A percentile compares a stretch with the other conserved stretches of the same genome.
Evolutionary conservation across 1,140 invertebrate species (phyloP).

Genomic region (Neodiprion virginianus): DNA sequence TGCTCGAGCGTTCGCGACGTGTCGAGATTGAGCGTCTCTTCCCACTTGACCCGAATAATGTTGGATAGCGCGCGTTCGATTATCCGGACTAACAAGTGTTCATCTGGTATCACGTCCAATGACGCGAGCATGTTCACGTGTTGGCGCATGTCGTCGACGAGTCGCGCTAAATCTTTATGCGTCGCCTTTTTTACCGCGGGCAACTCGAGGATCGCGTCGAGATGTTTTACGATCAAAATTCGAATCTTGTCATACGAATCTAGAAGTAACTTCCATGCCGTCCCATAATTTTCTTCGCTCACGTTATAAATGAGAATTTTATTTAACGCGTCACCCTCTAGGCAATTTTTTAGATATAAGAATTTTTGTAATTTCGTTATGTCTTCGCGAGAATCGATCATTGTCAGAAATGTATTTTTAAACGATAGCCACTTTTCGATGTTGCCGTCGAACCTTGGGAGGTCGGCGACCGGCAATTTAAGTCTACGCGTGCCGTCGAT

Average conservation of each 20-base stretch:
- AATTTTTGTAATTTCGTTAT: constrained; percentile 17
- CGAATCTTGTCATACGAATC: constrained; percentile 27
- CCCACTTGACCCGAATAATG: constrained; percentile 25
- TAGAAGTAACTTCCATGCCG: constrained; percentile 29
- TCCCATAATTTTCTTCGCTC: constrained; percentile 29
- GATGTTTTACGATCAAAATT: constrained; percentile 26
- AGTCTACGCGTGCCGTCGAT: background rate
- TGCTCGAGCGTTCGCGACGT: constrained; percentile 12
- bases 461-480: background rate
- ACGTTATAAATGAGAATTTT: background rate
- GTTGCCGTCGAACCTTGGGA: constrained; percentile 19
- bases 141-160: constrained; percentile 24
- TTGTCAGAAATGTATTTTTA: constrained; percentile 19
- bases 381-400: constrained; percentile 20
- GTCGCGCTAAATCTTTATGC: constrained; percentile 21
- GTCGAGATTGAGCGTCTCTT: constrained; percentile 18
- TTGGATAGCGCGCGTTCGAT: constrained; percentile 21
- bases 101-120: constrained; percentile 17
- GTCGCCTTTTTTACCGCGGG: constrained; percentile 17
- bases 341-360: constrained; percentile 25
- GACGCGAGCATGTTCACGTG: constrained; percentile 26
- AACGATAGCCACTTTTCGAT: constrained; percentile 22
- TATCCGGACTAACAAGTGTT: constrained; percentile 12
- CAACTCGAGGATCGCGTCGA: constrained; percentile 26
- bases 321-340: constrained; percentile 25